Percentiles rank a stretch among this genome's conserved stretches.
Conservation (phyloP, 2,888 invertebrate species). For the Drosophila buzzatii region DNA sequence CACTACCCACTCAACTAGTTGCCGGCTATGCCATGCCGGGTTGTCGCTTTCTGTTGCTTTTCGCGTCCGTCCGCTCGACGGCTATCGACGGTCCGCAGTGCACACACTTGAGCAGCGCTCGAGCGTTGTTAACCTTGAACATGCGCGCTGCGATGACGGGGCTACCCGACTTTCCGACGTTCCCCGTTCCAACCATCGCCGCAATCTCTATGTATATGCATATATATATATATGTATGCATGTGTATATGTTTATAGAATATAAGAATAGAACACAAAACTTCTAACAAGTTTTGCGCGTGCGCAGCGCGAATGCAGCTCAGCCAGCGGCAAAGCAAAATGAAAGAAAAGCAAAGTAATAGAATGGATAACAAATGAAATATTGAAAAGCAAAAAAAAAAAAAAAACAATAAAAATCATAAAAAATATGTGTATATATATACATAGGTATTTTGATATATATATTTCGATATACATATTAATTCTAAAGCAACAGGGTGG, state of each 20-base stretch:
- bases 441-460: background rate
- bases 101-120: conserved; percentile 45
- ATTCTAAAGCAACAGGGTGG: conserved; percentile 40
- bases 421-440: conserved; percentile 2
- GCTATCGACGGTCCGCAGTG: conserved; percentile 32
- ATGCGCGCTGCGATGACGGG: conserved; percentile 42
- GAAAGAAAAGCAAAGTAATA: conserved; percentile 47
- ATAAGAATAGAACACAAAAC: conserved; percentile 55
- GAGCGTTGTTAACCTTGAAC: conserved; percentile 67
- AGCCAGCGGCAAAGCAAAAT: conserved; percentile 22
- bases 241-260: conserved; percentile 4
- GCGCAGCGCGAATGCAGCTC: conserved; percentile 62
- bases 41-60: conserved; percentile 10
- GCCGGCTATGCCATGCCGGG: conserved; percentile 18
- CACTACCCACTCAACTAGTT: conserved; percentile 22
- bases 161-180: conserved; percentile 35
- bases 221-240: background rate
- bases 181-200: conserved; percentile 8
- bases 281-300: conserved; percentile 72
- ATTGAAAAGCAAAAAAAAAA: conserved; percentile 23
- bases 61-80: conserved; percentile 17
- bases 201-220: background rate
- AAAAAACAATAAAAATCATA: conserved; percentile 18
- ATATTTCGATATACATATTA: background rate
- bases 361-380: conserved; percentile 41